Evolutionary conservation across 2,888 invertebrate genomes (phyloP).

Genomic region (Ectobius pallidus): DNA sequence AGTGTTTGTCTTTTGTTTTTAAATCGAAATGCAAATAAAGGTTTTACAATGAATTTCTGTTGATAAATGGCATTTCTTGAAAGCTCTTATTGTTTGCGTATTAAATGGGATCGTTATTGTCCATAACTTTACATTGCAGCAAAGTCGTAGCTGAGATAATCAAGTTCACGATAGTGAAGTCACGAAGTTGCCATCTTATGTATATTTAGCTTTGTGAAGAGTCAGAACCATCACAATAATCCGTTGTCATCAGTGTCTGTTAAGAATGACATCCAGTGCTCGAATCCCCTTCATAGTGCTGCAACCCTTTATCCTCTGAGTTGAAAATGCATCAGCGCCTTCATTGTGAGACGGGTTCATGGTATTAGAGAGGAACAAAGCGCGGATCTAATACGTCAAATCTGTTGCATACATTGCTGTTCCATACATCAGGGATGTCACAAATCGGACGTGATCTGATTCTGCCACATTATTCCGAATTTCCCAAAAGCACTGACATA

Average conservation of each 20-base stretch:
- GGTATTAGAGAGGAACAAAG: neutral
- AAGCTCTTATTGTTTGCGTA: too few relatives aligned
- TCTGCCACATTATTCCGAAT: too few relatives aligned
- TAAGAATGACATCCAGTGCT: neutral
- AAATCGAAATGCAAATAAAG: too few relatives aligned
- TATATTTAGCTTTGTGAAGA: too few relatives aligned
- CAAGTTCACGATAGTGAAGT: neutral
- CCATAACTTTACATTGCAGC: too few relatives aligned
- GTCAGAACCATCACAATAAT: constrained; percentile 4
- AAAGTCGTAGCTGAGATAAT: neutral
- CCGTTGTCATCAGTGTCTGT: neutral
- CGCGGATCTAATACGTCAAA: neutral
- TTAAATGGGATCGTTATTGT: too few relatives aligned
- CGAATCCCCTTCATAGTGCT: neutral
- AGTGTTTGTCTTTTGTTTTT: too few relatives aligned
- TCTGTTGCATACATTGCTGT: too few relatives aligned
- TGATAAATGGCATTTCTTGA: too few relatives aligned
- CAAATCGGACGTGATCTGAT: neutral
- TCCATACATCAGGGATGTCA: constrained; percentile 1
- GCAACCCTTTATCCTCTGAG: neutral
- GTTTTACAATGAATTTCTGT: too few relatives aligned
- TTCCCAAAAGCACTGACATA: too few relatives aligned
- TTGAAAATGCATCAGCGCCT: constrained; percentile 14
- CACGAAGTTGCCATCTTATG: neutral
- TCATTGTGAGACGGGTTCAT: neutral